These are phyloP conservation scores for Polydesmus complanatus DNA, from an alignment of 2,888 invertebrate species.

Conservation along the genomic window DNA sequence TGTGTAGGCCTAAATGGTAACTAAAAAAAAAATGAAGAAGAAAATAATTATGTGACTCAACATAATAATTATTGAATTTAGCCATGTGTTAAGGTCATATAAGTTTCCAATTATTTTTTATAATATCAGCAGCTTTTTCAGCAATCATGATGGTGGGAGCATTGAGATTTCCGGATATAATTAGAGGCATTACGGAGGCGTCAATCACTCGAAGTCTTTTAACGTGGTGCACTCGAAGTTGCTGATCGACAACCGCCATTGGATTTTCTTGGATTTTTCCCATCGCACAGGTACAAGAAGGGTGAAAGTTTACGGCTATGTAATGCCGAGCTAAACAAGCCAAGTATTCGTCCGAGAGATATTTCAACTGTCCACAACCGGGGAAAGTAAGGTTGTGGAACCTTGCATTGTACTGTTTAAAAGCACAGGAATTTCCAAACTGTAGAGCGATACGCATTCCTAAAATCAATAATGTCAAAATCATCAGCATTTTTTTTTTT, in stretches of 20 bases:
- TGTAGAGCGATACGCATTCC: not conserved
- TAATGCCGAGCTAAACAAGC: not conserved
- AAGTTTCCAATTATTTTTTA: not conserved
- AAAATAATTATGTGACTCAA: too few relatives aligned
- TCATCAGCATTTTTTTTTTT: not conserved
- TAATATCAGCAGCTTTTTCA: not conserved
- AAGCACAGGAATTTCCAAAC: not conserved
- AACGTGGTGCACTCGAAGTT: constrained; percentile 25
- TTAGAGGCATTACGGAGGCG: constrained; percentile 39
- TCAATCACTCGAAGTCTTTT: constrained; percentile 37
- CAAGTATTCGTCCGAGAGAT: not conserved
- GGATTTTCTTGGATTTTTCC: constrained; percentile 30
- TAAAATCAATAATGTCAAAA: not conserved
- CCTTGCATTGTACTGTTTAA: not conserved
- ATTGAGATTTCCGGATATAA: constrained; percentile 32
- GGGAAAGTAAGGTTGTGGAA: not conserved
- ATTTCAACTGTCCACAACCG: not conserved
- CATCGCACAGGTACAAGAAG: constrained; percentile 40
- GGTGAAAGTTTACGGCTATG: constrained; percentile 30
- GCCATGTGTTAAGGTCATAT: too few relatives aligned
- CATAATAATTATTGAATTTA: too few relatives aligned
- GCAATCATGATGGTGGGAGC: not conserved
- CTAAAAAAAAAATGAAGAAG: too few relatives aligned
- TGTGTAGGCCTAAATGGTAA: too few relatives aligned
- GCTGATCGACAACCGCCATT: constrained; percentile 33